phyloP scores from a whole-genome alignment of 2,113 vertebrate species.

The Chaenogobius annularis region DNA sequence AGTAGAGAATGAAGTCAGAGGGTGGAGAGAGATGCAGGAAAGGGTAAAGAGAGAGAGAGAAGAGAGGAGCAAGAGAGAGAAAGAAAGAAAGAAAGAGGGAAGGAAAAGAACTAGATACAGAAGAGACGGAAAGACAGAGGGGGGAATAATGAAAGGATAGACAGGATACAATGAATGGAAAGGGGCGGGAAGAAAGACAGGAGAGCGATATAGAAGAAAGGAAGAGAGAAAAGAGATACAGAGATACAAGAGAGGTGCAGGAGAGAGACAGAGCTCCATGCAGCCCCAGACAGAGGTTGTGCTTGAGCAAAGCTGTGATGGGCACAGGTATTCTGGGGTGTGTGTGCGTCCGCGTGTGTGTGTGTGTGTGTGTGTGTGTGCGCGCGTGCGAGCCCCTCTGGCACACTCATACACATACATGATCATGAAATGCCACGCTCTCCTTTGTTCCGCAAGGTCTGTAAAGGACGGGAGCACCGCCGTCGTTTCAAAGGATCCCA shows the following conservation, averaged over 20 bases:
- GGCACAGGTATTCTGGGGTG: conserved; percentile 70
- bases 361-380: too few species aligned
- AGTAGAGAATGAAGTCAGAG: too few species aligned
- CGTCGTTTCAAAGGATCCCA: neutral
- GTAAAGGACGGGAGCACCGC: conserved; percentile 43
- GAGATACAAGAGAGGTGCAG: neutral
- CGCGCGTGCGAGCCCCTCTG: conserved; percentile 64
- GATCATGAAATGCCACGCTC: conserved; percentile 70
- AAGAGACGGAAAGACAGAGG: neutral
- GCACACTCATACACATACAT: conserved; percentile 57
- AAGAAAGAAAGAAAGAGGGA: neutral
- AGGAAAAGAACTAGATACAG: neutral
- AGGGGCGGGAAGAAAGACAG: neutral
- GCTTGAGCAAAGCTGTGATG: conserved; percentile 79
- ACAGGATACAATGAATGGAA: too few species aligned
- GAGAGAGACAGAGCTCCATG: neutral
- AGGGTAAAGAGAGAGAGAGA: neutral
- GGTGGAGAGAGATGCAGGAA: too few species aligned
- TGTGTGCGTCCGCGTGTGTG: conserved; percentile 47
- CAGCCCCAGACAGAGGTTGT: conserved; percentile 33
- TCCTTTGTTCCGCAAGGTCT: conserved; percentile 50
- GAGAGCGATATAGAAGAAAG: neutral
- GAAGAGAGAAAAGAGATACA: neutral
- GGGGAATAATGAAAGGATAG: neutral
- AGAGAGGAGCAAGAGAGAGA: neutral